Evolutionary conservation across 2,797 vertebrate species (phyloP), one percentile per base, ranked within the genome.

Genomic region (Darevskia mixta): DNA sequence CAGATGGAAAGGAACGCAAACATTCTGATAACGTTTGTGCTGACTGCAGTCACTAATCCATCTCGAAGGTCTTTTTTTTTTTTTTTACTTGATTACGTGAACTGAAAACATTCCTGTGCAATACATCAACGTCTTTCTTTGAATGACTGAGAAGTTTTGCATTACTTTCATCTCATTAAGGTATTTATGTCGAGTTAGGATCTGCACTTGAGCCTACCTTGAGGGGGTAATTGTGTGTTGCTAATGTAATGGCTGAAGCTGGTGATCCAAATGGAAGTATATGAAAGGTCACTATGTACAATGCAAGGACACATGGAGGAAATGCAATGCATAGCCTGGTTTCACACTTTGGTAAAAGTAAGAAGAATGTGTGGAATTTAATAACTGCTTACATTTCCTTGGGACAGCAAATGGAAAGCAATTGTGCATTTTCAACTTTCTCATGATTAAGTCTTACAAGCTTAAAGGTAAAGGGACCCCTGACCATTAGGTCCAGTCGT

Each of bases 171-270:
- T 82, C 93, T 96, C 95, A 95, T 96, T 96, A 96, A 95, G 83
- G 87, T 95, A 95, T 95, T 96, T 95, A 92, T 95, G 92, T 94
- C 89, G 92, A 94, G 85, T 90, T 92, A 95, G 93, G 92, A 94
- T 88, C 96, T 97, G 96, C 95, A 94, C 96, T 97, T 97, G 96
- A 97, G 91, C 95, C 96, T 97, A 96, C 97, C 96, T 97, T 97
- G 97, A 97, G 94, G 94, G 94, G 95, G 96, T 97, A 97, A 97
- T 97, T 97, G 96, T 95, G 96, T 97, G 96, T 97, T 97, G 96
- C 96, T 97, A 97, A 97, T 97, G 96, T 97, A 96, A 97, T 97
- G 96, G 96, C 96, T 95, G 85, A 92, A 97, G 92, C 92, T 96
- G 95, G 93, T 94, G 96, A 96, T 96, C 95, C 96, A 96, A 95